Percentiles rank a stretch among this genome's conserved stretches.
Conservation (phyloP, 92 coral and sea anemone species). For the Blastomussa wellsi region DNA sequence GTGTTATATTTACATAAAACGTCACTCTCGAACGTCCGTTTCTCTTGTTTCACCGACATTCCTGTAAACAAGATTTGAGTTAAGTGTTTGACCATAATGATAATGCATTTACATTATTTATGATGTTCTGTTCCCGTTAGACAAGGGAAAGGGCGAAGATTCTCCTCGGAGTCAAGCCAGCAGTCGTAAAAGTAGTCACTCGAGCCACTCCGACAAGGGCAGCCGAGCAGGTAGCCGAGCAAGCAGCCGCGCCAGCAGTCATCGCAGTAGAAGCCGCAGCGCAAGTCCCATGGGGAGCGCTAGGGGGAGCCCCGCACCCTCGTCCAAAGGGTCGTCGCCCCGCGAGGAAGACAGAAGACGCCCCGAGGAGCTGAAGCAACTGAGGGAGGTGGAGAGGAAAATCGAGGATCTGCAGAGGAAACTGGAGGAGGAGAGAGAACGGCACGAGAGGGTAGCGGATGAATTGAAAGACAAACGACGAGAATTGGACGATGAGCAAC, state of each 20-base stretch:
- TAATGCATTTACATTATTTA: not conserved
- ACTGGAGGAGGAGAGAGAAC: conserved; percentile 77
- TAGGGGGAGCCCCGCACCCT: conserved; percentile 20
- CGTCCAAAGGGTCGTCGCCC: conserved; percentile 40
- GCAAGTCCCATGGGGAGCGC: conserved; percentile 22
- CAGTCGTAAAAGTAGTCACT: conserved; percentile 15
- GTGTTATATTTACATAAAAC: too few species aligned
- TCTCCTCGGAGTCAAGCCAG: conserved; percentile 54
- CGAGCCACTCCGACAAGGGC: conserved; percentile 42
- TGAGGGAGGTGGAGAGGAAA: conserved; percentile 62
- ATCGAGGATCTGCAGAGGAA: conserved; percentile 55
- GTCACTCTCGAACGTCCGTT: not conserved
- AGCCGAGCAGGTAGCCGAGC: conserved; percentile 25
- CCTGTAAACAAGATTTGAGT: not conserved
- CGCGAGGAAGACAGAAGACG: conserved; percentile 34
- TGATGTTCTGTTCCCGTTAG: conserved; percentile 4
- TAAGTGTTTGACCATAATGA: not conserved
- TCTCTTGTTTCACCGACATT: not conserved
- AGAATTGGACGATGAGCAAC: conserved; percentile 34
- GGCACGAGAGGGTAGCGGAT: conserved; percentile 62
- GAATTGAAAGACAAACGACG: conserved; percentile 44
- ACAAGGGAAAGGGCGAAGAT: conserved; percentile 43
- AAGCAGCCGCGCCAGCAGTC: conserved; percentile 46
- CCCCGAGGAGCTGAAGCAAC: conserved; percentile 54
- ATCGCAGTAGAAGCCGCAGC: conserved; percentile 53